Conservation (phyloP, 1,140 invertebrate genomes). For the Campodea augens region DNA sequence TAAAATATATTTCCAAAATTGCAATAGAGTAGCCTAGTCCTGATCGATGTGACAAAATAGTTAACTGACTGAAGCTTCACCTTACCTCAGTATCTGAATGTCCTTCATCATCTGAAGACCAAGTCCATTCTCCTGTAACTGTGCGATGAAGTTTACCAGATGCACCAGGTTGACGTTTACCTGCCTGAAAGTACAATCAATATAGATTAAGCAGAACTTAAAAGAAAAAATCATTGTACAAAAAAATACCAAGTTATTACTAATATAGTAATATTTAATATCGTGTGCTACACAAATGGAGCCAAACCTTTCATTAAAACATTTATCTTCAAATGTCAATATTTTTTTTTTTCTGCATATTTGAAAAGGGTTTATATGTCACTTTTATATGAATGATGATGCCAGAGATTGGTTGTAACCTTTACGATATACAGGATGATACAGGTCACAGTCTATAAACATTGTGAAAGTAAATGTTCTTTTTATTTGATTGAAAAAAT, state of each 20-base stretch:
- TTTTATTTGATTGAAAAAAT: too few relatives aligned
- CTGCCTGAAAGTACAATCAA: constrained; percentile 30
- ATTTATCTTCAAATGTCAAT: background rate
- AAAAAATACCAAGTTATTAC: constrained; percentile 1
- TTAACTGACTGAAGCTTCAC: too few relatives aligned
- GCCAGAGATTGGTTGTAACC: too few relatives aligned
- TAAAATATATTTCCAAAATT: too few relatives aligned
- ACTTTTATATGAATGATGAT: too few relatives aligned
- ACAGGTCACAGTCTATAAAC: too few relatives aligned
- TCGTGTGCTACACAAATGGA: background rate
- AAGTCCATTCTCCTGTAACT: constrained; percentile 93
- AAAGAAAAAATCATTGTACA: constrained; percentile 7
- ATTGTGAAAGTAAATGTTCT: too few relatives aligned
- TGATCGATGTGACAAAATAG: too few relatives aligned
- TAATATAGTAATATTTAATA: background rate
- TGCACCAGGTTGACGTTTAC: constrained; percentile 66
- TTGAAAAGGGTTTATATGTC: too few relatives aligned
- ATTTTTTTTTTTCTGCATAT: too few relatives aligned
- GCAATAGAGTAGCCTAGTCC: too few relatives aligned
- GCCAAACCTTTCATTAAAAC: background rate
- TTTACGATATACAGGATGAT: too few relatives aligned
- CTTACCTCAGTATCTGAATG: constrained; percentile 22
- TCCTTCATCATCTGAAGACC: constrained; percentile 76
- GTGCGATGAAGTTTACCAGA: constrained; percentile 82
- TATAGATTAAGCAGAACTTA: constrained; percentile 5